Evolutionary conservation across 2,113 vertebrate genomes (phyloP).

Genomic region (Bos javanicus): DNA sequence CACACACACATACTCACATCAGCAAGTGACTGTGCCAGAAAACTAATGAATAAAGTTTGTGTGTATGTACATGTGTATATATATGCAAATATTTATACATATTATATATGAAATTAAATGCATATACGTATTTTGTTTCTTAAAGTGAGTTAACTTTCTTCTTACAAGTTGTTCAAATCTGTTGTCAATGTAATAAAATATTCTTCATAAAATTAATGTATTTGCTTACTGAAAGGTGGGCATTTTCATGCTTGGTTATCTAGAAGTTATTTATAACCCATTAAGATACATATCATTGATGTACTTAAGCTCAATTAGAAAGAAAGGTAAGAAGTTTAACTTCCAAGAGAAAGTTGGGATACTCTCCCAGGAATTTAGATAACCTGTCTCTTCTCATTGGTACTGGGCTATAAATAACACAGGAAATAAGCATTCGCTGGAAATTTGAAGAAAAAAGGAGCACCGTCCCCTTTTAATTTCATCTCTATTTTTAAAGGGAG

Average conservation of each 20-base stretch:
- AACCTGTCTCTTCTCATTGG: not conserved
- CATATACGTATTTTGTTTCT: not conserved
- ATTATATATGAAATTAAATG: not conserved
- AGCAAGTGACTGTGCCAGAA: not conserved
- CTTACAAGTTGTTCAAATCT: not conserved
- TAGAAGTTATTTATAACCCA: not conserved
- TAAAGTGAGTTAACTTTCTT: not conserved
- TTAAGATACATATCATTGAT: not conserved
- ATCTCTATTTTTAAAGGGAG: slow-evolving; percentile 28
- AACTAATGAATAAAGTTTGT: not conserved
- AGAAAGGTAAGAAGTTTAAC: slow-evolving; percentile 16
- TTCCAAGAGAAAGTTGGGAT: not conserved
- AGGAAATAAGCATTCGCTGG: not conserved
- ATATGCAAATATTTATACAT: not conserved
- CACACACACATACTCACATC: no score
- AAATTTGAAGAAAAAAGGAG: not conserved
- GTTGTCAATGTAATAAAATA: not conserved
- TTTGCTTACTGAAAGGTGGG: not conserved
- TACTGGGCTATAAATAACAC: not conserved
- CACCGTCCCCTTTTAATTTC: not conserved
- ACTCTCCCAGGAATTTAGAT: not conserved
- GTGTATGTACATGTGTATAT: not conserved
- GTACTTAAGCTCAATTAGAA: not conserved
- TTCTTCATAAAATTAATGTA: not conserved
- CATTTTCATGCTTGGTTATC: not conserved